Conservation (phyloP, 2,888 invertebrate genomes). For the Rhimphoctona megacephalus region DNA sequence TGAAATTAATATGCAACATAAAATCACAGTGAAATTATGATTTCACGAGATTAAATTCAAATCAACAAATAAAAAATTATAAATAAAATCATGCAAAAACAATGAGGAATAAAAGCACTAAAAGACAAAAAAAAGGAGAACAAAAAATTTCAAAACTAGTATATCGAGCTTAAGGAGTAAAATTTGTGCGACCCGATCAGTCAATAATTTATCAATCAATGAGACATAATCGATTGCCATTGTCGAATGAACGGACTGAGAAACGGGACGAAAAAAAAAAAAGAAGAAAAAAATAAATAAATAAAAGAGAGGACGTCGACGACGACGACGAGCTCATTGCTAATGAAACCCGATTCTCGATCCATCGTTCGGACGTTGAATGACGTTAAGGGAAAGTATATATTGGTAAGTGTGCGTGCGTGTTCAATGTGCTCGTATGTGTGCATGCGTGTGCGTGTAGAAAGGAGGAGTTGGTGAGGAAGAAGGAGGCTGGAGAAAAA, state of each 20-base stretch:
- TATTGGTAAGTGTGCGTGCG: constrained; percentile 5
- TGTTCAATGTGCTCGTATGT: not conserved
- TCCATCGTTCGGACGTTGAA: constrained; percentile 60
- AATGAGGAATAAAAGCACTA: not conserved
- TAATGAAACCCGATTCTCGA: constrained; percentile 61
- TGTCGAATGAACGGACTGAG: constrained; percentile 39
- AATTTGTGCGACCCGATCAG: not conserved
- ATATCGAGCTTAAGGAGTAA: not conserved
- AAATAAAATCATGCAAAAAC: not conserved
- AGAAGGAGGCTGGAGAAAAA: constrained; percentile 61
- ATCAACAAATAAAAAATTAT: not conserved
- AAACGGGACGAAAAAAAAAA: constrained; percentile 16
- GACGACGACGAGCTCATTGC: constrained; percentile 49
- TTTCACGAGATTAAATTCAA: no score
- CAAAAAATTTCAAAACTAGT: not conserved
- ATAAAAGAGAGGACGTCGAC: not conserved
- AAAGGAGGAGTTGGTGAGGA: constrained; percentile 56
- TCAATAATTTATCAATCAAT: constrained; percentile 49
- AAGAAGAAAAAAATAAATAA: constrained; percentile 23
- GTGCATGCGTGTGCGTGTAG: not conserved
- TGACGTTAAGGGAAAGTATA: constrained; percentile 63
- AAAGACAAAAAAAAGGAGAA: not conserved
- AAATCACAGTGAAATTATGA: no score
- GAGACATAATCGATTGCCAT: constrained; percentile 48
- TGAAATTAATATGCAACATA: not conserved